These are phyloP conservation scores for Linyphia triangularis DNA, from an alignment of 2,888 invertebrate species.

Conservation along the genomic window DNA sequence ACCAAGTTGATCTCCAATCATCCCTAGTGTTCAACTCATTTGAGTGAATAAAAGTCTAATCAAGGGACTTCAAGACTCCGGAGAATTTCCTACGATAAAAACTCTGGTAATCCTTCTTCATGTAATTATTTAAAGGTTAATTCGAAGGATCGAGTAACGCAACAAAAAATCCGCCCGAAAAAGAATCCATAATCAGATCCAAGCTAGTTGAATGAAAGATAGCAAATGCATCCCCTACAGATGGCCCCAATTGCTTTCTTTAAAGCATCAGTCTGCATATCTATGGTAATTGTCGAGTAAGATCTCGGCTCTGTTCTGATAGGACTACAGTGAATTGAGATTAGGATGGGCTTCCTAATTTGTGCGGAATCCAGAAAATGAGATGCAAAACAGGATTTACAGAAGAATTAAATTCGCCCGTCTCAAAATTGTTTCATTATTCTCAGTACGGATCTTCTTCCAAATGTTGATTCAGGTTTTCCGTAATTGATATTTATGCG, in stretches of 20 bases:
- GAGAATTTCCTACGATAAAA: slow-evolving; percentile 5
- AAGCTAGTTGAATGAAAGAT: background rate
- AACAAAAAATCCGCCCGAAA: background rate
- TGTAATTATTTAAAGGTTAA: slow-evolving; percentile 39
- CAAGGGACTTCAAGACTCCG: background rate
- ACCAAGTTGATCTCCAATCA: background rate
- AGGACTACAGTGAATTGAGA: slow-evolving; percentile 23
- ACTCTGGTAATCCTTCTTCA: slow-evolving; percentile 29
- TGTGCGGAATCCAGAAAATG: slow-evolving; percentile 31
- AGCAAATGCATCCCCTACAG: background rate
- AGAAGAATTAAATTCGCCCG: slow-evolving; percentile 34
- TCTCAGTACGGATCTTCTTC: slow-evolving; percentile 10
- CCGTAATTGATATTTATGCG: slow-evolving; percentile 74
- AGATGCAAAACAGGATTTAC: slow-evolving; percentile 67
- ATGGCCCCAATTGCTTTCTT: background rate
- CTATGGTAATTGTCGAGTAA: slow-evolving; percentile 36
- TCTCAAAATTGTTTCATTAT: slow-evolving; percentile 64
- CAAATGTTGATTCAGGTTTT: slow-evolving; percentile 24
- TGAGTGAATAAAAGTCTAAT: slow-evolving; percentile 5
- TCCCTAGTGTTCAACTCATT: background rate
- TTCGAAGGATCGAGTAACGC: background rate
- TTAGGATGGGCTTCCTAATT: slow-evolving; percentile 47
- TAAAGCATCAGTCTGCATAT: background rate
- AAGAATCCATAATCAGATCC: background rate
- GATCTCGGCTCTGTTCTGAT: background rate